These are phyloP conservation scores for Drosophila kepulauana DNA, from an alignment of 1,140 invertebrate species.

Conservation along the genomic window DNA sequence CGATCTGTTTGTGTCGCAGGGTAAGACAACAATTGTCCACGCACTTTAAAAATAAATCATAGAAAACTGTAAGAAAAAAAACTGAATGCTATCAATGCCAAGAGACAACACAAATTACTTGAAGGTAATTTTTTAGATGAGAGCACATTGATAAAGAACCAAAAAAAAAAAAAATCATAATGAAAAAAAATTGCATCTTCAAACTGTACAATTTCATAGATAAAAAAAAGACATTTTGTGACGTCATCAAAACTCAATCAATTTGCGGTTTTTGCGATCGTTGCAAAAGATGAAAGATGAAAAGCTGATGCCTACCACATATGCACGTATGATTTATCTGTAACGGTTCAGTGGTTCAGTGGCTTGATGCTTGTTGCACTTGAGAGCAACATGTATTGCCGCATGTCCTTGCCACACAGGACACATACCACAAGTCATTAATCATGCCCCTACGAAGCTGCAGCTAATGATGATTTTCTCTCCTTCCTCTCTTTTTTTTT, in stretches of 20 bases:
- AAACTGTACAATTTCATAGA: conserved; percentile 24
- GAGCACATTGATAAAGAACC: conserved; percentile 71
- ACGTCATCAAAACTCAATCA: conserved; percentile 78
- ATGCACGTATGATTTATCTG: conserved; percentile 65
- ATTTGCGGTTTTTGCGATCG: conserved; percentile 66
- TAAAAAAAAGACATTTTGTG: conserved; percentile 39
- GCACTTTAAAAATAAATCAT: conserved; percentile 68
- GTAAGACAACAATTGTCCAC: conserved; percentile 42
- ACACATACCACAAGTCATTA: conserved; percentile 54
- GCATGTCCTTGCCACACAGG: conserved; percentile 51
- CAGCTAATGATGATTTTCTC: conserved; percentile 60
- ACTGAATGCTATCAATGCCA: conserved; percentile 37
- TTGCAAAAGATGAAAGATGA: conserved; percentile 35
- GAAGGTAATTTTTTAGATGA: conserved; percentile 80
- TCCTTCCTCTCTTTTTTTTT: conserved; percentile 38
- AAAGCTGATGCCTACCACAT: conserved; percentile 25
- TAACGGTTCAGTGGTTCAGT: conserved; percentile 61
- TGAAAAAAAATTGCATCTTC: conserved; percentile 21
- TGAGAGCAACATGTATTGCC: conserved; percentile 54
- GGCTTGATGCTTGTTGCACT: conserved; percentile 59
- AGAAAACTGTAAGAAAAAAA: conserved; percentile 34
- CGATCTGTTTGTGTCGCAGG: conserved; percentile 57
- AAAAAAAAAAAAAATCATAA: conserved; percentile 41
- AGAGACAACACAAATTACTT: conserved; percentile 70
- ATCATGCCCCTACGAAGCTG: conserved; percentile 61